A percentile compares a stretch with the other conserved stretches of the same genome.
These are phyloP conservation scores for Drosophila orena DNA, from an alignment of 1,140 invertebrate species.

Conservation along the genomic window DNA sequence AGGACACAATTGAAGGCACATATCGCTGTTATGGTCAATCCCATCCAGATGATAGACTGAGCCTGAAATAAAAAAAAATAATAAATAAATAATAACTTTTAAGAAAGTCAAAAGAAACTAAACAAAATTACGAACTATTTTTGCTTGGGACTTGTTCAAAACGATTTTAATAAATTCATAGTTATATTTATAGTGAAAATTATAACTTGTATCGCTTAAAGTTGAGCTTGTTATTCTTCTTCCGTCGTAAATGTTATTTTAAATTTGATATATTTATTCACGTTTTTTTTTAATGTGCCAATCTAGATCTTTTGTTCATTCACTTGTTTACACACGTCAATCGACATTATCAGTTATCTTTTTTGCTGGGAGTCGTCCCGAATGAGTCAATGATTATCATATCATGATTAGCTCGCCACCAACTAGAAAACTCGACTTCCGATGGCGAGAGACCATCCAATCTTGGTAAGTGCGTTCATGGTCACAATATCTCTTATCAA, in stretches of 20 bases:
- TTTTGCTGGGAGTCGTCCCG: slow-evolving; percentile 3
- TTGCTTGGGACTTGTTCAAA: too few relatives aligned
- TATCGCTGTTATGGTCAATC: slow-evolving; percentile 72
- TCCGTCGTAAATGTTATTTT: not conserved
- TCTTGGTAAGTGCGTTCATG: slow-evolving; percentile 22
- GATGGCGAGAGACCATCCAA: not conserved
- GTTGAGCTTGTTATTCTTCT: too few relatives aligned
- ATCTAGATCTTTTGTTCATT: slow-evolving; percentile 2
- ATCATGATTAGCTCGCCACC: slow-evolving; percentile 4
- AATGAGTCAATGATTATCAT: slow-evolving; percentile 31
- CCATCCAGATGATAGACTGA: slow-evolving; percentile 74
- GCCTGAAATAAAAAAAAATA: slow-evolving; percentile 21
- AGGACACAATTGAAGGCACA: slow-evolving; percentile 69
- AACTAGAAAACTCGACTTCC: slow-evolving; percentile 3
- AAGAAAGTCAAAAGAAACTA: too few relatives aligned
- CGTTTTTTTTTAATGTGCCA: not conserved
- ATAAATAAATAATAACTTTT: too few relatives aligned
- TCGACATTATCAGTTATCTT: slow-evolving; percentile 7
- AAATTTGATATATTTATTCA: not conserved
- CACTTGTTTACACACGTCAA: slow-evolving; percentile 32
- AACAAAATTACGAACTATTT: too few relatives aligned
- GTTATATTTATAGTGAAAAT: too few relatives aligned
- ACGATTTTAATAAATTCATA: too few relatives aligned
- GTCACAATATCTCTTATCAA: slow-evolving; percentile 28
- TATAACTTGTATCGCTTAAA: too few relatives aligned